A percentile compares a stretch with the other conserved stretches of the same genome.
Evolutionary conservation across 92 coral and sea anemone species (phyloP).

Genomic region (Epizoanthus rinbou): DNA sequence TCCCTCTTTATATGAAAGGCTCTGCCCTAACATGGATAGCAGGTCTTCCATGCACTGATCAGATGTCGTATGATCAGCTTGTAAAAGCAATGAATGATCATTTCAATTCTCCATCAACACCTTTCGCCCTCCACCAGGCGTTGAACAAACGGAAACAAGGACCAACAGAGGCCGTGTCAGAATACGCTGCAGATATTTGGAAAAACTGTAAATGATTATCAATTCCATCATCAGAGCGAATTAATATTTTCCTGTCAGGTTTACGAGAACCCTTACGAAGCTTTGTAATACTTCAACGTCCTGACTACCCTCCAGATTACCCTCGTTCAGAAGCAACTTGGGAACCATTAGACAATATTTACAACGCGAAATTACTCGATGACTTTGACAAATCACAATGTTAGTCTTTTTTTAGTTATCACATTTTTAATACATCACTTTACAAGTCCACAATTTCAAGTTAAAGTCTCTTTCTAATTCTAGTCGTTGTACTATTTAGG

Average conservation of each 20-base stretch:
- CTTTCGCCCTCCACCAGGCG: slow-evolving; percentile 46
- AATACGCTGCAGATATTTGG: slow-evolving; percentile 50
- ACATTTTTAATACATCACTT: too few relatives aligned
- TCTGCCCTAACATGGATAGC: too few relatives aligned
- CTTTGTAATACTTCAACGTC: not conserved
- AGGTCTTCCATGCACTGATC: too few relatives aligned
- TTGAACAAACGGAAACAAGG: slow-evolving; percentile 41
- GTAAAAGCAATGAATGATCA: slow-evolving; percentile 37
- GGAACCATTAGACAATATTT: not conserved
- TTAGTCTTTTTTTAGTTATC: too few relatives aligned
- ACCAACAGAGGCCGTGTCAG: slow-evolving; percentile 20
- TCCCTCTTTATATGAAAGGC: too few relatives aligned
- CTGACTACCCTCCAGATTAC: too few relatives aligned
- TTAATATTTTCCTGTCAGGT: not conserved
- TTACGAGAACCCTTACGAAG: not conserved
- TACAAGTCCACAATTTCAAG: not conserved
- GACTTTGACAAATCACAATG: not conserved
- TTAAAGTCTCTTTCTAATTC: not conserved
- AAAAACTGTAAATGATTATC: slow-evolving; percentile 24
- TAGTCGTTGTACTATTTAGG: not conserved
- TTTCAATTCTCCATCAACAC: slow-evolving; percentile 44
- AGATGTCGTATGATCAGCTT: not conserved
- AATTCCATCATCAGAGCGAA: not conserved
- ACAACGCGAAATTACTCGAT: not conserved
- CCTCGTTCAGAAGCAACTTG: not conserved